Evolutionary conservation across 2,888 invertebrate species (phyloP).

Genomic region (Tuberolachnus salignus): DNA sequence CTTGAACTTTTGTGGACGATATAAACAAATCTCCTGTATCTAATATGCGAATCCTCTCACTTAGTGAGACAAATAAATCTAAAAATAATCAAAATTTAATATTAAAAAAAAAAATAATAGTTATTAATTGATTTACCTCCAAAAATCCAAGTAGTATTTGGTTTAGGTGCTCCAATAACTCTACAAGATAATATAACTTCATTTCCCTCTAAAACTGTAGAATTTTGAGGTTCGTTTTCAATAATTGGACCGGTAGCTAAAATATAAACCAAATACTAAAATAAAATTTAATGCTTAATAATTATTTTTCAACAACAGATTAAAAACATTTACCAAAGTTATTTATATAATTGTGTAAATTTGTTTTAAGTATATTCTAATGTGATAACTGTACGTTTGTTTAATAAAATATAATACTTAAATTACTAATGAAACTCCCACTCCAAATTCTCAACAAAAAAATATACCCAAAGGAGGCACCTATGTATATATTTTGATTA

Average conservation of each 20-base stretch:
- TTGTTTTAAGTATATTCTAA: constrained; percentile 7
- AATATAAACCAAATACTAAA: constrained; percentile 60
- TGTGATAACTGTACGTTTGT: background rate
- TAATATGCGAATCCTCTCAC: constrained; percentile 81
- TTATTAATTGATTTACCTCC: constrained; percentile 71
- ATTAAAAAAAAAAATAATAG: background rate
- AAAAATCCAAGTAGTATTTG: constrained; percentile 89
- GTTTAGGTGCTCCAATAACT: constrained; percentile 88
- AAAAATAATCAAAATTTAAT: constrained; percentile 58
- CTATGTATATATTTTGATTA: background rate
- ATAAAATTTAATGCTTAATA: constrained; percentile 56
- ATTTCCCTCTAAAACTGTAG: constrained; percentile 89
- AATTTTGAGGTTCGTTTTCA: constrained; percentile 81
- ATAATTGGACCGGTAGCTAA: constrained; percentile 87
- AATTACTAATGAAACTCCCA: background rate
- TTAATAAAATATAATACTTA: background rate
- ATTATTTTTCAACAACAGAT: constrained; percentile 10
- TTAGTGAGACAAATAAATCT: constrained; percentile 71
- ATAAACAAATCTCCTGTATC: constrained; percentile 88
- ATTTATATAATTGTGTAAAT: background rate
- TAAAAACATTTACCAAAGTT: background rate
- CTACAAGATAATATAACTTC: constrained; percentile 87
- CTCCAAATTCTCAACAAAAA: background rate
- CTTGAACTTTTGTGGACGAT: constrained; percentile 79
- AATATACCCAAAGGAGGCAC: background rate